Base-by-base conservation (phyloP, 2,113 vertebrate species). In the Apteryx owenii region DNA sequence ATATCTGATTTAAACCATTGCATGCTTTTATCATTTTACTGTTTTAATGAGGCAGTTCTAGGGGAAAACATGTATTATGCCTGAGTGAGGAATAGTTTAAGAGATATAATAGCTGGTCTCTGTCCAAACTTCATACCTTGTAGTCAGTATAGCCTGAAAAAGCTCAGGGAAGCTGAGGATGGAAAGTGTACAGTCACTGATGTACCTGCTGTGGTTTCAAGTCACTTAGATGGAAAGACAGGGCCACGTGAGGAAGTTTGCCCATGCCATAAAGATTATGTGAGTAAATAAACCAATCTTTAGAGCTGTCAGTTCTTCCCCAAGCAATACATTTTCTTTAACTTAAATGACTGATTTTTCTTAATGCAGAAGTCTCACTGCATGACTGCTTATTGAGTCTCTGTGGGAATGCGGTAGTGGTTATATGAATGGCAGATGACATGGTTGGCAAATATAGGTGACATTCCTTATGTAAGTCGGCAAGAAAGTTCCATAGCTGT, bases 251-350 rank as follows among this genome's bases (percentile, higher is more conserved):
- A 90, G 60, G 73, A 90, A 71, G 78, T 61, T 28, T 1, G 14
- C 11, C 29, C 5, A 26, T 38, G 13, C 50, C 51, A 62, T 89
- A 42, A 77, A 46, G 33, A 53, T 56, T 73, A 51, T 68, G 20
- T 16, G n/a, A 44, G 26, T 58, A 90, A 93, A 36, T 77, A 42
- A 90, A 54, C 14, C 18, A 48, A 3, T 62, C 2, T 77, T 70
- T 80, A 73, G 64, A 92, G 81, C 70, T 95, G 84, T 77, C 78
- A 38, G 33, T 85, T 93, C 58, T 94, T 83, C 78, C 50, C 14
- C 26, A 84, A 75, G 53, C 73, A 82, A 50, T 76, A 19, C 40
- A 42, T 96, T 96, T 90, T 58, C 66, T 95, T 89, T 88, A 73
- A 58, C 54, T 85, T 69, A 46, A 42, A 53, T 70, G 70, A 73